Evolutionary conservation across 2,113 vertebrate genomes (phyloP).

Genomic region (Potamarius usumacintae): DNA sequence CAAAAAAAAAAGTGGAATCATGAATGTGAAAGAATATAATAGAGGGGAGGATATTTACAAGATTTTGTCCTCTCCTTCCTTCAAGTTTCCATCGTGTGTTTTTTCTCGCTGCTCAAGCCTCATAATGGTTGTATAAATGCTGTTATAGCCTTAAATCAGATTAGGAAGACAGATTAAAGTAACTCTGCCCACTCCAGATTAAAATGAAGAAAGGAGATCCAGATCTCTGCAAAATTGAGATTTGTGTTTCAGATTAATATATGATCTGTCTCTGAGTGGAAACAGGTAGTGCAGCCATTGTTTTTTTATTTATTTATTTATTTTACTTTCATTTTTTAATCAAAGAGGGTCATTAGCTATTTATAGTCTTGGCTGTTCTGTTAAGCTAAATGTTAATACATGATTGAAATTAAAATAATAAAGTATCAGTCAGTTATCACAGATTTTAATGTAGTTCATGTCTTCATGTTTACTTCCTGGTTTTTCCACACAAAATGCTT

Average conservation of each 20-base stretch:
- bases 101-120: constrained; percentile 24
- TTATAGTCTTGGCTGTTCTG: background rate
- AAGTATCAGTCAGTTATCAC: background rate
- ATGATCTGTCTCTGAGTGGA: background rate
- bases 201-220: constrained; percentile 44
- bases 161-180: constrained; percentile 42
- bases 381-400: background rate
- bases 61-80: background rate
- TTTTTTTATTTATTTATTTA: background rate
- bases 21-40: background rate
- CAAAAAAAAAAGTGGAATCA: no score
- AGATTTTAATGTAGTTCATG: background rate
- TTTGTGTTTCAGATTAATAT: background rate
- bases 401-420: background rate
- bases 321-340: background rate
- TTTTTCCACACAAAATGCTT: background rate
- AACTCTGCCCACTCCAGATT: constrained; percentile 47
- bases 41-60: background rate
- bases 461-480: background rate
- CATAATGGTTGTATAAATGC: constrained; percentile 54
- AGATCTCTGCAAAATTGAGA: constrained; percentile 24
- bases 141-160: constrained; percentile 50
- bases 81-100: constrained; percentile 26
- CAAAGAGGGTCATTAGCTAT: background rate
- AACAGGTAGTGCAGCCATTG: background rate